Evolutionary conservation across 2,888 invertebrate species (phyloP).

Genomic region (Lithosia quadra): DNA sequence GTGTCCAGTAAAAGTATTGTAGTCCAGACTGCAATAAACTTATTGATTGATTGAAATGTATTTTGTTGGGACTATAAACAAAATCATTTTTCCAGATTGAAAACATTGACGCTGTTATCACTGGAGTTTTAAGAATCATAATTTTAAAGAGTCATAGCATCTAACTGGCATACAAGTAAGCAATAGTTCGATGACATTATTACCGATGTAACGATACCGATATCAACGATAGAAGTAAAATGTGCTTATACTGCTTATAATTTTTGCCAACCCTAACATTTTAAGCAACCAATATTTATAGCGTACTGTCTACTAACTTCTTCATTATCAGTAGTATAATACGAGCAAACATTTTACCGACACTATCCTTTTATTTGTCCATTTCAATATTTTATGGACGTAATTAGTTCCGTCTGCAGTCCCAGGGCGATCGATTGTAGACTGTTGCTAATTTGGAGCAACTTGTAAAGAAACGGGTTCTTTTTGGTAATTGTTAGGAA

Average conservation of each 20-base stretch:
- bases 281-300: constrained; percentile 67
- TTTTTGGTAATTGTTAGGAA: constrained; percentile 32
- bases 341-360: constrained; percentile 58
- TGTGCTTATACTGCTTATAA: neutral
- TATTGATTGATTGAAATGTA: too few species aligned
- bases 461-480: constrained; percentile 36
- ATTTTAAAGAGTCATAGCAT: too few species aligned
- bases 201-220: neutral
- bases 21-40: too few species aligned
- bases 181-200: neutral
- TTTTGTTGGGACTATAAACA: too few species aligned
- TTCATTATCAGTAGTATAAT: constrained; percentile 64
- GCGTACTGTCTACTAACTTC: constrained; percentile 62
- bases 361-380: constrained; percentile 44
- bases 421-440: constrained; percentile 42
- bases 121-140: too few species aligned
- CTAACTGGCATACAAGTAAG: too few species aligned
- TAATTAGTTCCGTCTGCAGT: constrained; percentile 74
- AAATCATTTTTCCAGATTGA: too few species aligned
- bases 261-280: constrained; percentile 60
- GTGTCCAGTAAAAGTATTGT: too few species aligned
- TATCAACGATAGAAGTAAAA: too few species aligned
- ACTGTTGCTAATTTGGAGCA: constrained; percentile 44
- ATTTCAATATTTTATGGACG: constrained; percentile 56
- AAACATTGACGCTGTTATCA: too few species aligned